Evolutionary conservation across 2,888 invertebrate species (phyloP).

Genomic region (Dynastes tityus): DNA sequence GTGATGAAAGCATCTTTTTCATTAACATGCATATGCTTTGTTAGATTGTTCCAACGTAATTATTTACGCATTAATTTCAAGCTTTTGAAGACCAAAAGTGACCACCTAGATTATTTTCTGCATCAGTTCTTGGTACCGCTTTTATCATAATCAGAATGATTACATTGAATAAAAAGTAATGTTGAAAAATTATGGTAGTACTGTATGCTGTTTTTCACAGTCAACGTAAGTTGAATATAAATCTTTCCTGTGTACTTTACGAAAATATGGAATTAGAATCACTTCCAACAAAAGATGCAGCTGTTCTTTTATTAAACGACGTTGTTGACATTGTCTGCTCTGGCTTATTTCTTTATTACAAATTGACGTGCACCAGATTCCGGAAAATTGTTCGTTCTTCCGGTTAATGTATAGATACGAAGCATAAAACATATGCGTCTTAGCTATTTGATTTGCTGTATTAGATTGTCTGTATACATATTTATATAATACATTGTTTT

Average conservation of each 20-base stretch:
- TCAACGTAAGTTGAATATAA: neutral
- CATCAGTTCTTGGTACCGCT: too few relatives aligned
- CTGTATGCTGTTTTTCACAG: neutral
- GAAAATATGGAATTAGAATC: neutral
- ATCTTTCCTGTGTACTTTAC: neutral
- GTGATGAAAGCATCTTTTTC: too few relatives aligned
- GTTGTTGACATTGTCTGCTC: constrained; percentile 10
- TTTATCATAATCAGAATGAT: too few relatives aligned
- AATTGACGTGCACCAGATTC: constrained; percentile 17
- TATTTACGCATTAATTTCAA: too few relatives aligned
- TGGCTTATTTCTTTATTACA: constrained; percentile 9
- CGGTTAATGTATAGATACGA: neutral
- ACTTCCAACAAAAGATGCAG: constrained; percentile 12
- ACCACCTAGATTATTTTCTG: too few relatives aligned
- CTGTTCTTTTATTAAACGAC: constrained; percentile 1
- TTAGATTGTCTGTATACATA: too few relatives aligned
- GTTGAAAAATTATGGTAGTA: too few relatives aligned
- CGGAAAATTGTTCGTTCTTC: constrained; percentile 21
- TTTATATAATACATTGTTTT: neutral
- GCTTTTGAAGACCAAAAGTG: too few relatives aligned
- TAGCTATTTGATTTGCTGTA: neutral
- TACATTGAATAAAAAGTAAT: too few relatives aligned
- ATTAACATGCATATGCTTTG: too few relatives aligned
- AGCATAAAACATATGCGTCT: neutral
- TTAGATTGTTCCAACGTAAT: too few relatives aligned